Base-by-base conservation (phyloP, 2,888 invertebrate species). In the Malthinus seriepunctatus region DNA sequence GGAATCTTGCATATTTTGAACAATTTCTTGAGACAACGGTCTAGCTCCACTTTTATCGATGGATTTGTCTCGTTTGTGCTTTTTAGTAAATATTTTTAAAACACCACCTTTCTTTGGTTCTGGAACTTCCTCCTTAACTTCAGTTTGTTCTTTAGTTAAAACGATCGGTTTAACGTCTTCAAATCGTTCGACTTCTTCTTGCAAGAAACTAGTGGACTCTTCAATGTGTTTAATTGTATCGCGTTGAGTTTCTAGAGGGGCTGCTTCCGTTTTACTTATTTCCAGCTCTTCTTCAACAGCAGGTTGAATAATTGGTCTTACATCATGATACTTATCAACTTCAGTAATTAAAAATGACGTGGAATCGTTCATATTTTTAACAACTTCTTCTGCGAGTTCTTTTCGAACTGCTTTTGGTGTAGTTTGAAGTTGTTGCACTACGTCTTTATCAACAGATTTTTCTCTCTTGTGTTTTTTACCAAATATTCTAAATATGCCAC, bases 291-390 rank as follows among this genome's bases (percentile, higher is more conserved):
- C 11, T 48, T 42, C 33, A 7, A 12, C 47, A 35, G 32, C 8
- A 44, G 8, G 23, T 32, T 11, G n/a, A 33, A 55, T 39, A 12
- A 54, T 33, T 42, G 68, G 66, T 51, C 64, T 66, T 11, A 71
- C 73, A 62, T 75, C 76, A 49, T 76, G 70, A 50, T 70, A 73
- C 35, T 67, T 62, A 44, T 68, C 63, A 46, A 73, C 60, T 71
- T 76, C 76, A 39, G 67, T 65, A 51, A 63, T 64, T 44, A 73
- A 54, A 53, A 73, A 73, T 47, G 68, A 63, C 3, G 66, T 61
- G 1, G 71, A 67, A 15, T 71, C 68, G n/a, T 68, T 70, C 69
- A 74, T 73, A 32, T 69, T 55, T 62, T 66, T 62, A 23, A 72
- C 57, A 8, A 66, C 66, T 37, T 67, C 62, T 45, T 71, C 64